Evolutionary conservation across 2,797 vertebrate genomes (phyloP), one percentile per base, ranked within the genome.

Genomic region (Sebastes hopkinsi): DNA sequence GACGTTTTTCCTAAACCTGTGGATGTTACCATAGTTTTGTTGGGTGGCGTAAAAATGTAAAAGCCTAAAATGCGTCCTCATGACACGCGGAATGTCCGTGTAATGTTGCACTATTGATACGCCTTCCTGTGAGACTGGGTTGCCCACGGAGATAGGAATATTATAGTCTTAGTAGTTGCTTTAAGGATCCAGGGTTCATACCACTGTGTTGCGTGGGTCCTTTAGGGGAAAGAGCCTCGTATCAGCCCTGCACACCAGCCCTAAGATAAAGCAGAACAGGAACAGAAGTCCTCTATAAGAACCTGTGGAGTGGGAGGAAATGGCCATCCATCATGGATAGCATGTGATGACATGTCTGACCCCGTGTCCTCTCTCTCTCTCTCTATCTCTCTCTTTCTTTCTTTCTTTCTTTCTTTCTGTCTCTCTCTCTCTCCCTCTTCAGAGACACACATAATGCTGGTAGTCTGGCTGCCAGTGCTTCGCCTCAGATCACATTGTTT

Each of bases 281-380:
- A 74, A 52, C 73, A 70, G 52, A 81, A 52, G 50, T 76, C 27
- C 25, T 61, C 16, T 32, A 13, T 69, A 72, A 80, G 66, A 77
- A 80, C 70, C 55, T 76, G 68, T 29, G 54, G 65, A 68, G 71
- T 60, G 64, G 25, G 76, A 81, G 83, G 76, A 88, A 82, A 61
- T 77, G 72, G 34, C 52, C 54, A 79, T 89, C 72, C 69, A 84
- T 92, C 84, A 88, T 55, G 59, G 72, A 76, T 75, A 77, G 77
- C 81, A 78, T 65, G 46, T 82, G 88, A 91, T 81, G 88, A 88
- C 82, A 74, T 55, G 60, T 64, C 70, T 88, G 79, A 86, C 84
- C 73, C 55, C 12, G 6, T 81, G 74, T 81, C 70, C 84, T 72
- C 20, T 81, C 29, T 52, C 1, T 25, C 22, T 22, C 13, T 29